A percentile compares a stretch with the other conserved stretches of the same genome.
phyloP scores from a whole-genome alignment of 30 jellyfish, hydroid and myxozoan species.

The Rhopilema esculentum region DNA sequence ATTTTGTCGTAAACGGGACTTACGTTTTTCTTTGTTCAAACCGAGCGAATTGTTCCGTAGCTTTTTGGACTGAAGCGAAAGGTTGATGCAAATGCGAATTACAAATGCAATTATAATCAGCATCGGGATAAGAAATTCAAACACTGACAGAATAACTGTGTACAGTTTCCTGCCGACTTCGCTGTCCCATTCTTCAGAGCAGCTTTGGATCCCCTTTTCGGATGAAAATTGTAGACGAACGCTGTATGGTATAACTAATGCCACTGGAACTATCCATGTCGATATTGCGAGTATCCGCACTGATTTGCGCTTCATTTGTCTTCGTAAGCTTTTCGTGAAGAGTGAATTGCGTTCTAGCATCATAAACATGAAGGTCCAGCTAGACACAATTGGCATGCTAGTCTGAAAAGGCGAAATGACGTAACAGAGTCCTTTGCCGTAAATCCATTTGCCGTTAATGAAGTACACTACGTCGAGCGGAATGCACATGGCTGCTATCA shows the following conservation, averaged over 20 bases:
- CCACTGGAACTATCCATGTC: conserved; percentile 78
- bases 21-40: conserved; percentile 32
- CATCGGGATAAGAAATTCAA: conserved; percentile 70
- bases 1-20: conserved; percentile 50
- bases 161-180: conserved; percentile 49
- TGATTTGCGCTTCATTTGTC: conserved; percentile 35
- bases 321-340: conserved; percentile 37
- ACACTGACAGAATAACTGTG: conserved; percentile 55
- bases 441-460: conserved; percentile 59
- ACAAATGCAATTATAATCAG: conserved; percentile 39
- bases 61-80: conserved; percentile 40
- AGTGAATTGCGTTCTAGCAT: conserved; percentile 69
- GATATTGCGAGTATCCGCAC: conserved; percentile 56
- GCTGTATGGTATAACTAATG: conserved; percentile 78
- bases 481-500: conserved; percentile 62
- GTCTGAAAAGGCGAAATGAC: conserved; percentile 81
- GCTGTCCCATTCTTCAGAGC: conserved; percentile 59
- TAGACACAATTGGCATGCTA: conserved; percentile 74
- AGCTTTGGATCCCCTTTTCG: conserved; percentile 9
- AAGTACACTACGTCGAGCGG: conserved; percentile 76
- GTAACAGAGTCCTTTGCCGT: conserved; percentile 51
- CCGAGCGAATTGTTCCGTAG: conserved; percentile 54
- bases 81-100: conserved; percentile 48
- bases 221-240: conserved; percentile 28
- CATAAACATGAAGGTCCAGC: conserved; percentile 85